phyloP scores from a whole-genome alignment of 2,113 vertebrate species.

The Hippoglossus stenolepis region DNA sequence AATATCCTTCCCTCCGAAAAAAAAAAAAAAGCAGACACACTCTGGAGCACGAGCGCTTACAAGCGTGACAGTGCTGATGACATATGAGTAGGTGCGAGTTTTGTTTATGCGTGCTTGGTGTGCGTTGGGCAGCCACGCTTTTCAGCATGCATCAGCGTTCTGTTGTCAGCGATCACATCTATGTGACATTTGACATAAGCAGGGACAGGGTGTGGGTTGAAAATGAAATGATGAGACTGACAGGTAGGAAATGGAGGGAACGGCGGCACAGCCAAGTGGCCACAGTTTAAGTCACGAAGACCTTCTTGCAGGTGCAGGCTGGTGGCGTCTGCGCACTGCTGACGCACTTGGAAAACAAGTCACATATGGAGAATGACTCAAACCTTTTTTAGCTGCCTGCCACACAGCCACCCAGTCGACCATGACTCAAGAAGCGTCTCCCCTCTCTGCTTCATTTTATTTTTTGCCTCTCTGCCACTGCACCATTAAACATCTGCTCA shows the following conservation, averaged over 20 bases:
- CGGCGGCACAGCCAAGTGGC: constrained; percentile 40
- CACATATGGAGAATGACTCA: constrained; percentile 79
- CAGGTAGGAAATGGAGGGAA: constrained; percentile 34
- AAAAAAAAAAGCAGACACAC: constrained; percentile 10
- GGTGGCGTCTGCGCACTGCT: constrained; percentile 64
- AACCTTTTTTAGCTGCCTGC: constrained; percentile 72
- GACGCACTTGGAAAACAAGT: constrained; percentile 76
- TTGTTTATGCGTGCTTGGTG: constrained; percentile 26
- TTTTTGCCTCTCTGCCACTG: constrained; percentile 34
- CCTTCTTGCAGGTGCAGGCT: constrained; percentile 67
- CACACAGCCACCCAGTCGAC: constrained; percentile 50
- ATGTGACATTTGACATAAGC: constrained; percentile 49
- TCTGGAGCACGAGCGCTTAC: no score
- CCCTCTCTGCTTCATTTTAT: constrained; percentile 27
- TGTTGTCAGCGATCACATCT: constrained; percentile 42
- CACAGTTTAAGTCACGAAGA: constrained; percentile 57
- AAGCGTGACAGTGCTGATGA: constrained; percentile 30
- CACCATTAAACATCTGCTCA: constrained; percentile 57
- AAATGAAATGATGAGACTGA: neutral
- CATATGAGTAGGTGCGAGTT: constrained; percentile 48
- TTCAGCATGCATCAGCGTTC: constrained; percentile 69
- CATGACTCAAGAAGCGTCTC: constrained; percentile 52
- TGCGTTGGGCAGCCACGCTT: constrained; percentile 44
- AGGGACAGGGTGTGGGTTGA: constrained; percentile 28
- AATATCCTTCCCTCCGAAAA: constrained; percentile 10